Evolutionary conservation across 2,113 vertebrate genomes (phyloP), one percentile per base, ranked within the genome.

Genomic region (Gymnorhina tibicen): DNA sequence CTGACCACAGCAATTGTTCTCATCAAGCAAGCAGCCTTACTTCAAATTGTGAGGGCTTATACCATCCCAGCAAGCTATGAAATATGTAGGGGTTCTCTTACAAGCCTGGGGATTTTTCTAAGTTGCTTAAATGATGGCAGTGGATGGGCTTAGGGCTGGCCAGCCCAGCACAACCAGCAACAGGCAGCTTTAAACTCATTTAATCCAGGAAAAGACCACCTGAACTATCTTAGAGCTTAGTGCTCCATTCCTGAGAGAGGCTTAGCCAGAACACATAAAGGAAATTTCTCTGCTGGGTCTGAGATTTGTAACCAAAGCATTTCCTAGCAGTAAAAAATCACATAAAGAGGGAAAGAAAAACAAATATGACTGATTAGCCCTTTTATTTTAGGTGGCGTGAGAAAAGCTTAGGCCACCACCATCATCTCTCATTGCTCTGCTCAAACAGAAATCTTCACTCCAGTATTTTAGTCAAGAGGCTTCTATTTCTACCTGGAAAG

Each of bases 331-430:
- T 22, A 66, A 73, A 32, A 23, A 50, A 73, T 28, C 37, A 66
- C 21, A 37, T 41, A 42, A 70, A 67, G 26, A 16, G 13, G 41
- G 11, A 74, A 85, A 78, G 21, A 6, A 78, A 56, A 55, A 13
- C 6, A 68, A 83, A 32, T 39, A 50, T 3, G 3, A 42, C 15
- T 2, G 4, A 35, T 76, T 42, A 56, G 12, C 7, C 16, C 2
- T 7, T 47, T 56, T 66, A 37, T 30, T 62, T 42, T 47, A 5
- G 18, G 11, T 46, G 8, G 4, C 63, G 27, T 0, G 0, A 79
- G 18, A 53, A 69, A 69, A 30, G 5, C 17, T 79, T 49, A 77
- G 7, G 24, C 8, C 1, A 1, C 39, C 41, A 53, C 19, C 26
- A 55, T 27, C 11, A 23, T 30, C 32, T 55, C 13, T 76, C 44